Conservation (phyloP, 2,797 vertebrate genomes). For the Cossypha niveicapilla region DNA sequence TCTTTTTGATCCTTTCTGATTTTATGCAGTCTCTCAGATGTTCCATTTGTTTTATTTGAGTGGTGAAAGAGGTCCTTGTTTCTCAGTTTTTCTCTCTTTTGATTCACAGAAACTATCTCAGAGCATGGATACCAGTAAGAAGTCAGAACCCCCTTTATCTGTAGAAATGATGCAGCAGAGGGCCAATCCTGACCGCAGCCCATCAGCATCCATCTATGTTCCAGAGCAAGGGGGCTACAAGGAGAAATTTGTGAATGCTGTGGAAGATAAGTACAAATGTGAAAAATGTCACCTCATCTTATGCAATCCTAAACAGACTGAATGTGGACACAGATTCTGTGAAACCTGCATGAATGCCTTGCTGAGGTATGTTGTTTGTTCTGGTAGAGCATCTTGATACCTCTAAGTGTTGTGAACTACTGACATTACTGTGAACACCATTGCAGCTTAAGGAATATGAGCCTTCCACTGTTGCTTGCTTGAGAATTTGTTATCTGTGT, state of each 20-base stretch:
- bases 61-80: neutral
- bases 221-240: constrained; percentile 91
- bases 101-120: constrained; percentile 51
- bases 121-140: constrained; percentile 90
- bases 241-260: constrained; percentile 86
- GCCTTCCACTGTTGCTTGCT: neutral
- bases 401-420: neutral
- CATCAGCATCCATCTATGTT: constrained; percentile 72
- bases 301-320: constrained; percentile 91
- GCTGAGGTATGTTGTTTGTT: constrained; percentile 79
- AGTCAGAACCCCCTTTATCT: constrained; percentile 84
- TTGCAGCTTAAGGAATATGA: neutral
- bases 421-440: neutral
- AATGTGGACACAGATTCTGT: constrained; percentile 95
- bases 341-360: constrained; percentile 88
- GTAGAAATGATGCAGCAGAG: constrained; percentile 85
- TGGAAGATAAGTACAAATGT: constrained; percentile 95
- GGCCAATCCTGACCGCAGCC: constrained; percentile 77
- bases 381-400: neutral
- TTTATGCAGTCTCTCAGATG: neutral
- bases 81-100: neutral
- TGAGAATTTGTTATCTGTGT: neutral
- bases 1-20: neutral
- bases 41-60: neutral
- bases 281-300: constrained; percentile 90